phyloP scores from a whole-genome alignment of 2,888 invertebrate genomes.

The Tetrapedia diversipes region DNA sequence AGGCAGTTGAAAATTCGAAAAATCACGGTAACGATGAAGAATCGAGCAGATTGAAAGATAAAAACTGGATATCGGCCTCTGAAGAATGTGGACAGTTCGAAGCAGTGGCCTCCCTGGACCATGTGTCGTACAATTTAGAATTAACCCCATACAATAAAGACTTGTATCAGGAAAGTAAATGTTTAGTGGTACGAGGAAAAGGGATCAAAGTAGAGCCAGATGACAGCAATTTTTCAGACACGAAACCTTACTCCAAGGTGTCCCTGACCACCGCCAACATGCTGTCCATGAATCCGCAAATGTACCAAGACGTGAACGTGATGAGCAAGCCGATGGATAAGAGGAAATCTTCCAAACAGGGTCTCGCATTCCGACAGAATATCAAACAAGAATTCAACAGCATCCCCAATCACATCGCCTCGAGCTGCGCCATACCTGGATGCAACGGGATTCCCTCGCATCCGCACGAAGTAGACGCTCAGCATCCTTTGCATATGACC shows the following conservation, averaged over 20 bases:
- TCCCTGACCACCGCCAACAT: slow-evolving; percentile 50
- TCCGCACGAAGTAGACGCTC: slow-evolving; percentile 67
- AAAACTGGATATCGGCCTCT: slow-evolving; percentile 42
- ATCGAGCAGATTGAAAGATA: slow-evolving; percentile 47
- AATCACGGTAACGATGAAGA: slow-evolving; percentile 70
- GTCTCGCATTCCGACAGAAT: slow-evolving; percentile 55
- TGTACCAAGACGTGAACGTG: slow-evolving; percentile 53
- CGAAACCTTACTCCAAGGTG: slow-evolving; percentile 51
- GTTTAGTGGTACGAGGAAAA: slow-evolving; percentile 51
- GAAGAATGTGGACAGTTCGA: slow-evolving; percentile 60
- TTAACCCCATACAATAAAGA: slow-evolving; percentile 61
- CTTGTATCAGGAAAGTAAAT: slow-evolving; percentile 58
- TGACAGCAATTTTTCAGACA: slow-evolving; percentile 60
- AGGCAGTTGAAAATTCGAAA: slow-evolving; percentile 75
- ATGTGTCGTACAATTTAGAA: slow-evolving; percentile 57
- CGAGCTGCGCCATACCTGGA: slow-evolving; percentile 65
- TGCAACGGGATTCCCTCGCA: slow-evolving; percentile 60
- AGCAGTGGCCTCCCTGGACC: slow-evolving; percentile 53
- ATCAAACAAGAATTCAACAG: slow-evolving; percentile 69
- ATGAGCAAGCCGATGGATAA: slow-evolving; percentile 59
- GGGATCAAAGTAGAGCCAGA: slow-evolving; percentile 65
- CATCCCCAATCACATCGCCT: slow-evolving; percentile 59
- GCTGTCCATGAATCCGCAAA: slow-evolving; percentile 45
- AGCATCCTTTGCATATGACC: slow-evolving; percentile 70
- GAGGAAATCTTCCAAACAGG: slow-evolving; percentile 58